phyloP scores from a whole-genome alignment of 1,140 invertebrate species.

The Euwallacea similis region DNA sequence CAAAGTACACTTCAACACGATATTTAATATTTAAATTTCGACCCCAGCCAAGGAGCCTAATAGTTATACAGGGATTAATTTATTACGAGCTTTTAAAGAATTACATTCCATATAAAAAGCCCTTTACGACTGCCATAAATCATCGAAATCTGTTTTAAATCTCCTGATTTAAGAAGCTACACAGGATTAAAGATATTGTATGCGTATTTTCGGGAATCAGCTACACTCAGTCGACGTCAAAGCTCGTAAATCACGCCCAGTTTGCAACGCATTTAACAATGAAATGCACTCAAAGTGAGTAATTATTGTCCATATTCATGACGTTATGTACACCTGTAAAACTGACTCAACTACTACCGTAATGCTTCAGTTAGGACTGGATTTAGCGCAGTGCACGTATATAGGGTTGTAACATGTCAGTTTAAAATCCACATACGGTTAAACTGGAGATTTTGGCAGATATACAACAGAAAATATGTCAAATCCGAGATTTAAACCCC shows the following conservation, averaged over 20 bases:
- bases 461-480: too few relatives aligned
- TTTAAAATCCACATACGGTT: too few relatives aligned
- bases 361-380: slow-evolving; percentile 1
- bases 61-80: slow-evolving; percentile 5
- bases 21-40: slow-evolving; percentile 17
- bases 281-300: slow-evolving; percentile 29
- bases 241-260: slow-evolving; percentile 20
- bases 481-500: too few relatives aligned
- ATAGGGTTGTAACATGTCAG: too few relatives aligned
- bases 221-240: slow-evolving; percentile 4
- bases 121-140: background rate
- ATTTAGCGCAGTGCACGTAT: too few relatives aligned
- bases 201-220: background rate
- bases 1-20: slow-evolving; percentile 13
- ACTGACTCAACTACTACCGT: slow-evolving; percentile 16
- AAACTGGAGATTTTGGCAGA: too few relatives aligned
- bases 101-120: background rate
- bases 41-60: background rate
- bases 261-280: slow-evolving; percentile 25
- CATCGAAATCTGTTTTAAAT: background rate
- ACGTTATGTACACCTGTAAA: slow-evolving; percentile 28
- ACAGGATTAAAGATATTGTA: background rate
- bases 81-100: background rate
- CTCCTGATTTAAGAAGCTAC: background rate
- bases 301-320: slow-evolving; percentile 35